These are phyloP conservation scores for Drosophila pseudotakahashii DNA, from an alignment of 2,888 invertebrate species.

Conservation along the genomic window DNA sequence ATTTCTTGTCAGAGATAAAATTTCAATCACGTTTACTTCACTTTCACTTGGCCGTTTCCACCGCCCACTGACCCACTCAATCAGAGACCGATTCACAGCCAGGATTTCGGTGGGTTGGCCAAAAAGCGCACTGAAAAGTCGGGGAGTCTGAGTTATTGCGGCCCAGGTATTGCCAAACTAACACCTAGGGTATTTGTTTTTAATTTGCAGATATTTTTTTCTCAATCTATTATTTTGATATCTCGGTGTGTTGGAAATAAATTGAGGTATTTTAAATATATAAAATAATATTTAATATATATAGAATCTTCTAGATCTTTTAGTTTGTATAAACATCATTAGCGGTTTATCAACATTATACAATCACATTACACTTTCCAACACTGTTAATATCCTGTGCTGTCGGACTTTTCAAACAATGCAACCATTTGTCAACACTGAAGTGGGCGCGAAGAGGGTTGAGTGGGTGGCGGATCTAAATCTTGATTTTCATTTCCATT, in stretches of 20 bases:
- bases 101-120: conserved; percentile 3
- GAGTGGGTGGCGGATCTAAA: not conserved
- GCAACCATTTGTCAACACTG: conserved; percentile 30
- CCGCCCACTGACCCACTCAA: conserved; percentile 38
- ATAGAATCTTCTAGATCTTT: no score
- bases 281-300: no score
- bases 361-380: not conserved
- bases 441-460: conserved; percentile 6
- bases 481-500: conserved; percentile 36
- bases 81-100: conserved; percentile 11
- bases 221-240: no score
- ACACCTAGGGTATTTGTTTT: not conserved
- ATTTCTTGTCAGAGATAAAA: conserved; percentile 69
- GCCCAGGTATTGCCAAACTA: not conserved
- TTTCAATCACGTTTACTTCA: conserved; percentile 75
- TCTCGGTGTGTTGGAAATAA: no score
- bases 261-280: no score
- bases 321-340: no score
- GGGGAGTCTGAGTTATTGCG: not conserved
- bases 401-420: conserved; percentile 8
- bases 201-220: not conserved
- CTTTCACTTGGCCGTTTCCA: conserved; percentile 41
- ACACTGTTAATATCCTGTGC: not conserved
- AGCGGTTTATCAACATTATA: not conserved
- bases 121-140: conserved; percentile 3